Base-by-base conservation (phyloP, 1,140 invertebrate genomes). In the Cydia fagiglandana region DNA sequence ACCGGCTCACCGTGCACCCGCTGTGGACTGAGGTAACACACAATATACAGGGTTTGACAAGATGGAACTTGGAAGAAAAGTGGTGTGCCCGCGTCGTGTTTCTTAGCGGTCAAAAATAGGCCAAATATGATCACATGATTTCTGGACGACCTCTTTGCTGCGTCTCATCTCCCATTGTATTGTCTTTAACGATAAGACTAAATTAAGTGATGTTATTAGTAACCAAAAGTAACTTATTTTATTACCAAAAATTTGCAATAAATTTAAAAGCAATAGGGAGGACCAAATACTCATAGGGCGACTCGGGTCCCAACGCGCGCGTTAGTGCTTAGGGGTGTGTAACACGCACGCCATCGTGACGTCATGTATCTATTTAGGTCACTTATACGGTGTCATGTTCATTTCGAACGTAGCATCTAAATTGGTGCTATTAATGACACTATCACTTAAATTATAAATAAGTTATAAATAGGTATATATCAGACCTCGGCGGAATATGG, bases 1-100 rank as follows among this genome's bases (percentile, higher is more conserved):
- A 92, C 73, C 77, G 89, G 10, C 86, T 89, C 73, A 93, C 84
- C 5, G 88, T 84, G 47, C 96, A 97, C 86, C 86, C 94, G 74
- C 88, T 97, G 78, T 97, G 20, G 56, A 20, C 56, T 12, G 20
- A 61, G 56, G 56, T 61, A 24, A 61, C 0, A 61, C 20, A 61
- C 17, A 24, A 53, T 56, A 17, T 12, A 13, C 2, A 3, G 47
- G 15, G 30, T 30, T 24, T 4, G 30, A 30, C 30, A 30, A 30
- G 4, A 30, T 30, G 30, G n/a, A n/a, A n/a, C n/a, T n/a, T n/a
- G n/a, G 30, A 30, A 30, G 30, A 30, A 3, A 3, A 30, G 30
- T 3, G 30, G 30, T 30, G 30, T 30, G 30, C 30, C 30, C 30
- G 30, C 30, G 30, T 30, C 2, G 30, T 30, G 30, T 30, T 3